These are phyloP conservation scores for Xestia xanthographa DNA, from an alignment of 2,888 invertebrate genomes.

Conservation along the genomic window DNA sequence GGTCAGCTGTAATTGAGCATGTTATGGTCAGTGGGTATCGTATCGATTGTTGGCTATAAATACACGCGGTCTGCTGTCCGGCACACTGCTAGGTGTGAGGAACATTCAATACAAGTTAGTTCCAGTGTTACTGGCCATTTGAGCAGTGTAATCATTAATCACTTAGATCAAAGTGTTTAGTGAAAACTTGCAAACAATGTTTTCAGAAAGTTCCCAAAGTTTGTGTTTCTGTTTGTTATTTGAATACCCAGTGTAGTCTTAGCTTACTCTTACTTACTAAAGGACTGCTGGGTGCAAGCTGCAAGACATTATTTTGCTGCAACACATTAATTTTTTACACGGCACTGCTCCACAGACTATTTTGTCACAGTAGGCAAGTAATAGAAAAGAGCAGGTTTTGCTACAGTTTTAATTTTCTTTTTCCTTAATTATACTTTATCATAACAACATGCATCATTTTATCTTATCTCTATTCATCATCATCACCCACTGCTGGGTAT, in stretches of 20 bases:
- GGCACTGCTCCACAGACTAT: background rate
- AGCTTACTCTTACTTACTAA: background rate
- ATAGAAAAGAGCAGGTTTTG: background rate
- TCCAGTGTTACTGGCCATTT: background rate
- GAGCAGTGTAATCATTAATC: background rate
- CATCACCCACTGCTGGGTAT: no score
- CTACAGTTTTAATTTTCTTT: background rate
- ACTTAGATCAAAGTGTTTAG: background rate
- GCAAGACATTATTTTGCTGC: background rate
- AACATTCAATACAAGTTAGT: background rate
- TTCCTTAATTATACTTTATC: background rate
- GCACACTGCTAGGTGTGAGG: constrained; percentile 73
- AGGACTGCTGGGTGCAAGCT: background rate
- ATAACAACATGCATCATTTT: no score
- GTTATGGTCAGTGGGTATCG: constrained; percentile 66
- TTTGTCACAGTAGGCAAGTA: background rate
- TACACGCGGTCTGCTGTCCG: constrained; percentile 80
- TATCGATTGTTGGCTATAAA: constrained; percentile 71
- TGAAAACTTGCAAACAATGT: constrained; percentile 2
- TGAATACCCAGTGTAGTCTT: background rate
- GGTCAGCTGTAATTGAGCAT: constrained; percentile 53
- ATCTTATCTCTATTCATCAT: no score
- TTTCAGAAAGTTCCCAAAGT: background rate
- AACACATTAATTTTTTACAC: background rate
- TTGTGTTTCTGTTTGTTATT: background rate